phyloP scores from a whole-genome alignment of 2,113 vertebrate species.

The Micromys minutus region DNA sequence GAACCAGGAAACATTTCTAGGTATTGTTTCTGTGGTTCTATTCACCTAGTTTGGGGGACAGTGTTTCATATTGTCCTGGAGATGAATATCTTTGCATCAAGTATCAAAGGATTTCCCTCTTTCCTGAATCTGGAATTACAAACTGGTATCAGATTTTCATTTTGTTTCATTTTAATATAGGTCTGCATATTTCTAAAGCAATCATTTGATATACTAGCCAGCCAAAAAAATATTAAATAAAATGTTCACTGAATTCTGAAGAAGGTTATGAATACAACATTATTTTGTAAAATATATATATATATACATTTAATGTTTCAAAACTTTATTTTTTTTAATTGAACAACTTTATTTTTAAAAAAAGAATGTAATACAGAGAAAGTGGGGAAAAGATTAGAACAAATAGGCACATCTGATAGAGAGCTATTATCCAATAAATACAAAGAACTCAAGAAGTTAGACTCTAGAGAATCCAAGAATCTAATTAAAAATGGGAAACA shows the following conservation, averaged over 20 bases:
- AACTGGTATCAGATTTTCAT: background rate
- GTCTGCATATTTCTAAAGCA: background rate
- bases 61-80: background rate
- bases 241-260: background rate
- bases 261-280: background rate
- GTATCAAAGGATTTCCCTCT: background rate
- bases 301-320: too few species aligned
- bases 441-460: too few species aligned
- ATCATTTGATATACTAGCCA: background rate
- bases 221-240: background rate
- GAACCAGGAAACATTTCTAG: background rate
- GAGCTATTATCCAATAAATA: too few species aligned
- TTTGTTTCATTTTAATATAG: background rate
- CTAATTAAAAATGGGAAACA: too few species aligned
- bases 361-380: too few species aligned
- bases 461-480: too few species aligned
- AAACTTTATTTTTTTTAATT: too few species aligned
- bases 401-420: too few species aligned
- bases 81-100: background rate
- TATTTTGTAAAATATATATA: background rate
- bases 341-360: too few species aligned
- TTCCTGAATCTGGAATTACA: background rate
- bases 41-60: background rate
- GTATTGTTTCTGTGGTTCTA: background rate
- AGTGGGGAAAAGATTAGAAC: too few species aligned